A percentile compares a stretch with the other conserved stretches of the same genome.
Conservation (phyloP, 2,888 invertebrate species). For the Pocota personata region DNA sequence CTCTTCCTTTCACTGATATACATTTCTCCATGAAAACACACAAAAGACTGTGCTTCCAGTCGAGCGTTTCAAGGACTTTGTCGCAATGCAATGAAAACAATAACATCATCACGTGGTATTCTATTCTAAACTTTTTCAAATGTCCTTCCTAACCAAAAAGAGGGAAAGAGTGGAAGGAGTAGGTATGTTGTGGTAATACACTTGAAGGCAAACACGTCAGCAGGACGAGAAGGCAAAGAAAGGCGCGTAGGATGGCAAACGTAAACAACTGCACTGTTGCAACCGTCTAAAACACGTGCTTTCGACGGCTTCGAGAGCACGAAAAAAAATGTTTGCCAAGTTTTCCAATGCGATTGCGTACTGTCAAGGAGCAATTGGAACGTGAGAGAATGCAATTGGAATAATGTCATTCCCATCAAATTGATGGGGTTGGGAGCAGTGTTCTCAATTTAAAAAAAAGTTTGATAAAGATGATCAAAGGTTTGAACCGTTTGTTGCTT, state of each 20-base stretch:
- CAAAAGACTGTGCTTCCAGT: slow-evolving; percentile 47
- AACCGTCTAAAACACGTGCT: slow-evolving; percentile 54
- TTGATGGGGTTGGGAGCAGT: not conserved
- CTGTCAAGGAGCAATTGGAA: not conserved
- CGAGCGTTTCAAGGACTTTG: slow-evolving; percentile 64
- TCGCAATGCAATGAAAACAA: slow-evolving; percentile 64
- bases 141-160: slow-evolving; percentile 14
- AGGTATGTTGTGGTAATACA: not conserved
- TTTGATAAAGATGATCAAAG: no score
- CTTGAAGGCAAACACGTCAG: not conserved
- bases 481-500: no score
- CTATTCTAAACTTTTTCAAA: slow-evolving; percentile 57
- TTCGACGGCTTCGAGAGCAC: slow-evolving; percentile 8
- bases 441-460: slow-evolving; percentile 15
- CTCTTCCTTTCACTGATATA: not conserved
- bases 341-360: slow-evolving; percentile 61
- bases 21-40: slow-evolving; percentile 5
- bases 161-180: not conserved
- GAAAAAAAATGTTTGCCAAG: slow-evolving; percentile 1
- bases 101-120: slow-evolving; percentile 68
- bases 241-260: slow-evolving; percentile 33
- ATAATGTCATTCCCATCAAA: not conserved
- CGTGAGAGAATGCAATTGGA: slow-evolving; percentile 16
- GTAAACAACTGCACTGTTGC: slow-evolving; percentile 57
- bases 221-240: slow-evolving; percentile 8